Conservation (phyloP, 2,113 vertebrate genomes). For the Rostratula benghalensis region DNA sequence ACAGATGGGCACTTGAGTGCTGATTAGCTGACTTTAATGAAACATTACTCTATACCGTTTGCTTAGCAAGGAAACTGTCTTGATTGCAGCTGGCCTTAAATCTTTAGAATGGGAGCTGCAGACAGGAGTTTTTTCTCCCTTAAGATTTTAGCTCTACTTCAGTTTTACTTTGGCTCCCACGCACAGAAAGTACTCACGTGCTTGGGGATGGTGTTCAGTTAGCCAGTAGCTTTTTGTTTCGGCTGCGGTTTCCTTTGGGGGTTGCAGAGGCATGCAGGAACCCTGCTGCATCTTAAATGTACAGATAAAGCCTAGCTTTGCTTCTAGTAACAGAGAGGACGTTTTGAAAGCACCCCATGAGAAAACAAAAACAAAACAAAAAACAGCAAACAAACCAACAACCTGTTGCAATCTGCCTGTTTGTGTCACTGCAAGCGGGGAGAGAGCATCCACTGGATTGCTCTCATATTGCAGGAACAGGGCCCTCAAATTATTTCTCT, state of each 20-base stretch:
- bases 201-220: background rate
- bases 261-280: constrained; percentile 14
- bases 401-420: background rate
- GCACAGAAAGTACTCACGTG: background rate
- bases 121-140: background rate
- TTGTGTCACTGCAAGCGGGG: background rate
- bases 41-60: background rate
- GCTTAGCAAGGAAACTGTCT: constrained; percentile 21
- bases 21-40: constrained; percentile 3
- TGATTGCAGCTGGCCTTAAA: constrained; percentile 5
- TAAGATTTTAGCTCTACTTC: background rate
- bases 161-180: background rate
- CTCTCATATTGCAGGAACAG: background rate
- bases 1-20: background rate
- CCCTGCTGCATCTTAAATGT: background rate
- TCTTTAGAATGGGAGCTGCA: background rate
- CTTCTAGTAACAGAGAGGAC: background rate
- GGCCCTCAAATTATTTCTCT: background rate
- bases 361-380: background rate
- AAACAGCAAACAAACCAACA: background rate
- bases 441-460: background rate
- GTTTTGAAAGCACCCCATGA: background rate
- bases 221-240: constrained; percentile 14
- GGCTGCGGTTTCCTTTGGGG: constrained; percentile 34
- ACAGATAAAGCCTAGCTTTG: constrained; percentile 7